Conservation (phyloP, 2,888 invertebrate genomes). For the Allophyes oxyacanthae region DNA sequence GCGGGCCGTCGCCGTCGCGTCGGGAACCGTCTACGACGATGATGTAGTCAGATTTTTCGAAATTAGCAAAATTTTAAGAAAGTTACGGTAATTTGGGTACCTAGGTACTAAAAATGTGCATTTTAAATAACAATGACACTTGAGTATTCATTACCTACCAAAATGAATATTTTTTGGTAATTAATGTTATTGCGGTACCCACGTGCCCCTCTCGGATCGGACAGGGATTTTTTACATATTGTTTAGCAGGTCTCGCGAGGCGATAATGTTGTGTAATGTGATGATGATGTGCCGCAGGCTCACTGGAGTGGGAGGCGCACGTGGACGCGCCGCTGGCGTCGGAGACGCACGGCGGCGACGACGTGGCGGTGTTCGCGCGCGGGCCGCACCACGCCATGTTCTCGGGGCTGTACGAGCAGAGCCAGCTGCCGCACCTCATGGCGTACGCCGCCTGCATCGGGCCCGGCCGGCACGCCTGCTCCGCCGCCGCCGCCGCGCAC, state of each 20-base stretch:
- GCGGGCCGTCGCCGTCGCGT: no score
- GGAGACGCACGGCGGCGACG: constrained; percentile 94
- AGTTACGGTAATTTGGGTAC: no score
- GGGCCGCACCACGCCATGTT: constrained; percentile 94
- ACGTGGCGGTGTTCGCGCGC: constrained; percentile 92
- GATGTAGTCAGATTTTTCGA: no score
- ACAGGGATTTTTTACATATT: no score
- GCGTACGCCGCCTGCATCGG: constrained; percentile 92
- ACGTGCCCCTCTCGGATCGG: no score
- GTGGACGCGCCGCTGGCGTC: constrained; percentile 90
- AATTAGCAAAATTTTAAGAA: no score
- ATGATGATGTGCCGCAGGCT: constrained; percentile 11
- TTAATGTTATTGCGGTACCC: no score
- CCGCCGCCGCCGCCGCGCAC: constrained; percentile 23
- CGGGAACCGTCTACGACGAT: no score
- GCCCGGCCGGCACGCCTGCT: constrained; percentile 78
- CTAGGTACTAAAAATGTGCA: no score
- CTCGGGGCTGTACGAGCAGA: constrained; percentile 93
- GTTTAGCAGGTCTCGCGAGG: neutral
- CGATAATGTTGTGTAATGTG: neutral
- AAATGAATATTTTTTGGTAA: no score
- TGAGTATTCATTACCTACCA: no score
- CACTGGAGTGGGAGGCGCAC: constrained; percentile 71
- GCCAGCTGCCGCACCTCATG: constrained; percentile 93
- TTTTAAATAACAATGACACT: no score